These are phyloP conservation scores for Troides aeacus DNA, from an alignment of 2,888 invertebrate species.

Conservation along the genomic window DNA sequence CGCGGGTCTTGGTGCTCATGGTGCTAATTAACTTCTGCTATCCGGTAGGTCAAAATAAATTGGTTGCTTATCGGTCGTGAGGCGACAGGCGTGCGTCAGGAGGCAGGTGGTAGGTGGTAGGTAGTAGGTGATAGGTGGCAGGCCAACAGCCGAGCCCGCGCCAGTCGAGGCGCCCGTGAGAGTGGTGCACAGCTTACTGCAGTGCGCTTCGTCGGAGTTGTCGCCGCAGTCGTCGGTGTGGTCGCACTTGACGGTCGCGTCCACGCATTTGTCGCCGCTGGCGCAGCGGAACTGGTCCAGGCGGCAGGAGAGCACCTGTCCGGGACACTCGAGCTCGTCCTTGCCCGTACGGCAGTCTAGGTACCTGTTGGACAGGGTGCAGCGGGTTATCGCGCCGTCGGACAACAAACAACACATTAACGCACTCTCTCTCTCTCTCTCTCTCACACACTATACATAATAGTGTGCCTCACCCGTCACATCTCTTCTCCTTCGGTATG, in stretches of 20 bases:
- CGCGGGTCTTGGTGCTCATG: too few relatives aligned
- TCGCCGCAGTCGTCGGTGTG: conserved; percentile 95
- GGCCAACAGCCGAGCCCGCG: not conserved
- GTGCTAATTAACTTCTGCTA: too few relatives aligned
- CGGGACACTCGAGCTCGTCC: conserved; percentile 89
- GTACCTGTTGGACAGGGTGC: conserved; percentile 60
- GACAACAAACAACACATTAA: too few relatives aligned
- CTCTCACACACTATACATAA: not conserved
- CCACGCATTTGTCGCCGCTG: conserved; percentile 89
- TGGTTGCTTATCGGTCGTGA: too few relatives aligned
- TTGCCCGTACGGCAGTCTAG: conserved; percentile 91
- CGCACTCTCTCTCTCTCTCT: too few relatives aligned
- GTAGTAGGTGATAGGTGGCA: too few relatives aligned
- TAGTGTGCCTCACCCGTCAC: conserved; percentile 84
- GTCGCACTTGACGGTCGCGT: conserved; percentile 87
- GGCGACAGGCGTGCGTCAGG: not conserved
- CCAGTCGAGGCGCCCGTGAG: not conserved
- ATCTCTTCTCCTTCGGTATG: conserved; percentile 92
- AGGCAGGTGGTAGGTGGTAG: too few relatives aligned
- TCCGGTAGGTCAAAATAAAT: too few relatives aligned
- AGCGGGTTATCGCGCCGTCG: too few relatives aligned
- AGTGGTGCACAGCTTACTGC: conserved; percentile 81
- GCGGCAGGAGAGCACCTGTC: conserved; percentile 81
- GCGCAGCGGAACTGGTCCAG: conserved; percentile 93
- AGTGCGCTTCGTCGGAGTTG: conserved; percentile 93